Base-by-base conservation (phyloP, 2,888 invertebrate species). In the Hyposoter dolosus region DNA sequence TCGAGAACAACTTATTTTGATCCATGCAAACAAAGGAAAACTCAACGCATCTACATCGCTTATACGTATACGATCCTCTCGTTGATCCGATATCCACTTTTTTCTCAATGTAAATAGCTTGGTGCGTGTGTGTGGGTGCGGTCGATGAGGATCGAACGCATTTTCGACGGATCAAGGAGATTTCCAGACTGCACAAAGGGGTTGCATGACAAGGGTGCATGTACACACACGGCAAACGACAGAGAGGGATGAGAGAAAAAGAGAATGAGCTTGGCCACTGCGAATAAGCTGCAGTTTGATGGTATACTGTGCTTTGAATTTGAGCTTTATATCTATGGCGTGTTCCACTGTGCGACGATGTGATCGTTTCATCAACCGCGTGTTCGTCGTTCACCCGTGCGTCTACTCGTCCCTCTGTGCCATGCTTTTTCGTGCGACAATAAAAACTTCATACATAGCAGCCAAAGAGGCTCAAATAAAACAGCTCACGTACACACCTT, bases 331-430 rank as follows among this genome's bases (percentile, higher is more conserved):
- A 19, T 35, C 12, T 60, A 45, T n/a, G 28, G 35, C 19, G 47
- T 28, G 28, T 63, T 65, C 3, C 35, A 47, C 43, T 50, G 32
- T 35, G 47, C 60, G 76, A 50, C 76, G 69, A 75, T 79, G 68
- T 50, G 65, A 83, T 72, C 32, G 60, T 78, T 78, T 83, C 50
- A 83, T 78, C 71, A 72, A 65, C 83, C 72, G 65, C 72, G 78
- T 77, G 65, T 65, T 76, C 50, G 76, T 76, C 35, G 65, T 76
- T 35, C 76, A 47, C 7, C 65, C 65, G 47, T 28, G 50, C 56
- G 72, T 19, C 35, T 32, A 71, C 23, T 47, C 28, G 63, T 47
- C 60, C 10, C 53, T 72, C 66, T 47, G 50, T 28, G 17, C 56
- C 28, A 56, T 65, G 53, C 66, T 81, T 72, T 74, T 53, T 65